A percentile compares a stretch with the other conserved stretches of the same genome.
phyloP scores from a whole-genome alignment of 1,140 invertebrate species.

The Panulirus ornatus region DNA sequence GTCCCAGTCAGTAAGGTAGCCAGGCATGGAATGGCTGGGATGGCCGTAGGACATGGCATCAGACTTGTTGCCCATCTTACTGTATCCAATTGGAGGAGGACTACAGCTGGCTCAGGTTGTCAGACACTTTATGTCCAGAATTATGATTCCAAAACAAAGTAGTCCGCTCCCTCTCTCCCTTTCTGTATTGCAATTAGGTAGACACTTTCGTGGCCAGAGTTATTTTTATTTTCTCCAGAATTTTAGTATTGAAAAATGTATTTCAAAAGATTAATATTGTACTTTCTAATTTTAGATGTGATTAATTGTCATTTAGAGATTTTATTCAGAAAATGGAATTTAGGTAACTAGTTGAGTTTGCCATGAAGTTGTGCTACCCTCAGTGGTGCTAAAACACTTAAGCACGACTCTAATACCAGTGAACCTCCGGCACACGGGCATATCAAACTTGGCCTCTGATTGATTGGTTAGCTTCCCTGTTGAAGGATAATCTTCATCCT shows the following conservation, averaged over 20 bases:
- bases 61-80: conserved; percentile 53
- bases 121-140: conserved; percentile 69
- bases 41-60: conserved; percentile 44
- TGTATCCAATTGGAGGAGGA: conserved; percentile 67
- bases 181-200: conserved; percentile 69
- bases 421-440: conserved; percentile 68
- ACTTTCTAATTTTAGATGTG: conserved; percentile 46
- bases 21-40: conserved; percentile 55
- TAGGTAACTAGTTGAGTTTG: conserved; percentile 54
- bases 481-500: conserved; percentile 4
- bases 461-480: conserved; percentile 42
- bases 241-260: conserved; percentile 33
- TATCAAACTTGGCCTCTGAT: conserved; percentile 45
- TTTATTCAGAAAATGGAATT: conserved; percentile 50
- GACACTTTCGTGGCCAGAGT: conserved; percentile 70
- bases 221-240: conserved; percentile 58
- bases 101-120: conserved; percentile 70
- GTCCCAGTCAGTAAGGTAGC: conserved; percentile 70
- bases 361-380: conserved; percentile 69
- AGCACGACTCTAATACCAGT: conserved; percentile 69
- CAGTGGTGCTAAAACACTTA: conserved; percentile 70
- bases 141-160: conserved; percentile 65
- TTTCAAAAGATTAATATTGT: conserved; percentile 29
- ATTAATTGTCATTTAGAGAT: conserved; percentile 38
- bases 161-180: too few species aligned